Evolutionary conservation across 2,113 vertebrate genomes (phyloP).

Genomic region (Rafetus swinhoei): DNA sequence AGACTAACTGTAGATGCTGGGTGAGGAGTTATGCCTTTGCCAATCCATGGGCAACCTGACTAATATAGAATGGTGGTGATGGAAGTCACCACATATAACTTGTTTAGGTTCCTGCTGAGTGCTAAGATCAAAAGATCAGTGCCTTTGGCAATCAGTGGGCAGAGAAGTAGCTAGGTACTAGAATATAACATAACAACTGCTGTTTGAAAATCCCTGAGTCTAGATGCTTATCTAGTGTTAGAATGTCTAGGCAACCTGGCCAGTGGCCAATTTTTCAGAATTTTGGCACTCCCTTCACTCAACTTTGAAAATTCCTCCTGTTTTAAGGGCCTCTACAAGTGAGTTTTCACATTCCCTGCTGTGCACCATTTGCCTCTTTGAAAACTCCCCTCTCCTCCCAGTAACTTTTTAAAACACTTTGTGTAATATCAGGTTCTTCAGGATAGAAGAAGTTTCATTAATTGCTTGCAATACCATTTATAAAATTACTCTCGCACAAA

Average conservation of each 20-base stretch:
- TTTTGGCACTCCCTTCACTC: fast-evolving
- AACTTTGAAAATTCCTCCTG: not conserved
- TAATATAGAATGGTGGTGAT: not conserved
- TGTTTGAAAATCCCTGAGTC: not conserved
- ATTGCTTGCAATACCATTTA: conserved; percentile 9
- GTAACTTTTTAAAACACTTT: not conserved
- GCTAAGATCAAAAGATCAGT: not conserved
- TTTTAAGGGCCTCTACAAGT: not conserved
- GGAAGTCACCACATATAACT: not conserved
- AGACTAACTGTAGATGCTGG: not conserved
- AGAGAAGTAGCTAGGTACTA: not conserved
- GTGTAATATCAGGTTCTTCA: not conserved
- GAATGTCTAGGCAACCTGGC: not conserved
- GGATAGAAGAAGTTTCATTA: not conserved
- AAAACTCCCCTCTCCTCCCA: not conserved
- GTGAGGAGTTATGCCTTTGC: not conserved
- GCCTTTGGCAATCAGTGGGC: fast-evolving
- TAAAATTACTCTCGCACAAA: not conserved
- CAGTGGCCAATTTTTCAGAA: not conserved
- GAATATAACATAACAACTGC: not conserved
- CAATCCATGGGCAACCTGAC: not conserved
- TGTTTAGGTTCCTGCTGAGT: not conserved
- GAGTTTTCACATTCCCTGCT: not conserved
- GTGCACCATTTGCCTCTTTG: not conserved
- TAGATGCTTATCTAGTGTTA: fast-evolving